phyloP scores from a whole-genome alignment of 1,140 invertebrate genomes.

The Scaptomyza graminum region DNA sequence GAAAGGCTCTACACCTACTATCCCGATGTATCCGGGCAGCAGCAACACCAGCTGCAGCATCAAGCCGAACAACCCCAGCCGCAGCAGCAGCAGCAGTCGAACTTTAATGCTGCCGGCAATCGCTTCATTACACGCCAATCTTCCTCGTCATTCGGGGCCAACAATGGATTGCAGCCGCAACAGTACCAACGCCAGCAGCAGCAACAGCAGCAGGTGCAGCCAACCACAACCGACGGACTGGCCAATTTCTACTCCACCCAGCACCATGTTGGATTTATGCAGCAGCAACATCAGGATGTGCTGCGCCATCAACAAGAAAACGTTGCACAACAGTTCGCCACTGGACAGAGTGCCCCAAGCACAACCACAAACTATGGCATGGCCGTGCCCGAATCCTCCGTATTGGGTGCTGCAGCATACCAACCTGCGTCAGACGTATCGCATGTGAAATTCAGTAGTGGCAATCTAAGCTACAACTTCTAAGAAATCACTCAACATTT shows the following conservation, averaged over 20 bases:
- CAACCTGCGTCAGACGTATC: conserved; percentile 67
- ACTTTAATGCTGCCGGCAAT: conserved; percentile 2
- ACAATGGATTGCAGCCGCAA: conserved; percentile 58
- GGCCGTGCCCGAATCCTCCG: conserved; percentile 51
- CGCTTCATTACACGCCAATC: conserved; percentile 28
- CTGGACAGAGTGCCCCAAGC: conserved; percentile 50
- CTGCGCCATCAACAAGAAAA: conserved; percentile 66
- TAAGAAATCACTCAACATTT: conserved; percentile 4
- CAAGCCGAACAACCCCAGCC: conserved; percentile 1
- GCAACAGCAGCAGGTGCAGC: neutral
- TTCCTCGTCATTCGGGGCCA: conserved; percentile 17
- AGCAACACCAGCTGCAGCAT: conserved; percentile 13
- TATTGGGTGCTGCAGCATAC: conserved; percentile 42
- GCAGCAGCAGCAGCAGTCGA: conserved; percentile 4
- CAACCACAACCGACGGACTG: neutral
- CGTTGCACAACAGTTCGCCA: conserved; percentile 64
- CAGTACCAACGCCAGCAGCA: conserved; percentile 5
- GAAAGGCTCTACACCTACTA: conserved; percentile 60
- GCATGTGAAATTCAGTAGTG: conserved; percentile 72
- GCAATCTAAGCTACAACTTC: conserved; percentile 73
- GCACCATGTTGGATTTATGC: conserved; percentile 68
- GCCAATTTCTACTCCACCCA: conserved; percentile 58
- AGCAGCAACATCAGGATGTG: conserved; percentile 66
- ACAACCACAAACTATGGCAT: conserved; percentile 55
- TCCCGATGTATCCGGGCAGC: conserved; percentile 50